Base-by-base conservation (phyloP, 2,888 invertebrate genomes). In the Agrotis ipsilon region DNA sequence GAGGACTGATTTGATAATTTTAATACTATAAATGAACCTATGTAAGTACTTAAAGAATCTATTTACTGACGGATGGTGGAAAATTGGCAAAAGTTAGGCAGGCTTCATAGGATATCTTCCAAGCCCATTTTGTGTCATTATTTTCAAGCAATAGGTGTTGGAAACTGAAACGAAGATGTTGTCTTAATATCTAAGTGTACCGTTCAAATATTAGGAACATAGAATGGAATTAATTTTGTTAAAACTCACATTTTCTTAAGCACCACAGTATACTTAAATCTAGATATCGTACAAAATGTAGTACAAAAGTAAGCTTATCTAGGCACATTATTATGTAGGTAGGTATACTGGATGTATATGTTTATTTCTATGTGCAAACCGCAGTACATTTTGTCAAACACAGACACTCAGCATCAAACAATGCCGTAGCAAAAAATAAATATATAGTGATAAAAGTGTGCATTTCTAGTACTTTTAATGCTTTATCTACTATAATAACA, bases 211-310 rank as follows among this genome's bases (percentile, higher is more conserved):
- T 69, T 80, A 83, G 82, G 82, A 83, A 83, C 80, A 81, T 68
- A 61, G 19, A 68, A 57, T 82, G 84, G 80, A 83, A 83, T 81
- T 57, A 79, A 74, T 82, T 82, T 83, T 48, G 72, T 77, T 68
- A 69, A 65, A 19, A 77, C 48, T 77, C 64, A 73, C 71, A 74
- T 82, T 75, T 83, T 71, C 67, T 49, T 71, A 83, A 83, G 84
- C 83, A 83, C 83, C 83, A 75, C 75, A 59, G 59, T 72, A 72
- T 81, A 63, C 72, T 72, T 84, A 83, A 59, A 74, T n/a, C 71
- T 78, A 82, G 19, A 43, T 72, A 65, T 77, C 45, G 63, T 78
- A 72, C 74, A 72, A 71, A 62, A 66, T 57, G 43, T 68, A 72
- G 57, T 74, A 79, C 71, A 79, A 75, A 74, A 75, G 55, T 78